Evolutionary conservation across 2,113 vertebrate genomes (phyloP).

Genomic region (Misgurnus anguillicaudatus): DNA sequence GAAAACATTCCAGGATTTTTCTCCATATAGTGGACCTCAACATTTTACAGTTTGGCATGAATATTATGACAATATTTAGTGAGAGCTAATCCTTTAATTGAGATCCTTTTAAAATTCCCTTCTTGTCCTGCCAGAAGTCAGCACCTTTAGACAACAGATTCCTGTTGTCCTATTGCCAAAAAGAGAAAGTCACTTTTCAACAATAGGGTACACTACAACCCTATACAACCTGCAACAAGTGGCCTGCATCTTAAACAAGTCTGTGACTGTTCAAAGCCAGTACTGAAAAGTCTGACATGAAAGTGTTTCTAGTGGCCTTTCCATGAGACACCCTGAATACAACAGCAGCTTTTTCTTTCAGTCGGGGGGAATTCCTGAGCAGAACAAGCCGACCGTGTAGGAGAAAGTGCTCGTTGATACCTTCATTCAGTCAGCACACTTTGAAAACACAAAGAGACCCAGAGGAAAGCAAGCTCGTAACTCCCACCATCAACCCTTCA

Average conservation of each 20-base stretch:
- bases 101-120: background rate
- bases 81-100: background rate
- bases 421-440: conserved; percentile 15
- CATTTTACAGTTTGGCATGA: no score
- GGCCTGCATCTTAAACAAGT: background rate
- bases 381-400: background rate
- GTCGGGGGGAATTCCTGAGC: conserved; percentile 1
- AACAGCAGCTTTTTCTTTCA: background rate
- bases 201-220: no score
- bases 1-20: no score
- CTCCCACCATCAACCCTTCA: conserved; percentile 5
- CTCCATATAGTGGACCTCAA: no score
- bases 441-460: conserved; percentile 33
- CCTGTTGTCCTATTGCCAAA: background rate
- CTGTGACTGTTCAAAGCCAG: conserved; percentile 1
- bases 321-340: conserved; percentile 5
- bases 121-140: background rate
- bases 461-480: conserved; percentile 27
- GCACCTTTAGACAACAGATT: background rate
- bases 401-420: conserved; percentile 4
- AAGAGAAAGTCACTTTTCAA: no score
- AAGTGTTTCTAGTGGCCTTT: background rate
- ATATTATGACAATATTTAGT: no score
- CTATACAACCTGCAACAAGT: background rate
- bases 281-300: background rate